These are phyloP conservation scores for Epizoanthus stellaris DNA, from an alignment of 92 coral and sea anemone genomes.

Conservation along the genomic window DNA sequence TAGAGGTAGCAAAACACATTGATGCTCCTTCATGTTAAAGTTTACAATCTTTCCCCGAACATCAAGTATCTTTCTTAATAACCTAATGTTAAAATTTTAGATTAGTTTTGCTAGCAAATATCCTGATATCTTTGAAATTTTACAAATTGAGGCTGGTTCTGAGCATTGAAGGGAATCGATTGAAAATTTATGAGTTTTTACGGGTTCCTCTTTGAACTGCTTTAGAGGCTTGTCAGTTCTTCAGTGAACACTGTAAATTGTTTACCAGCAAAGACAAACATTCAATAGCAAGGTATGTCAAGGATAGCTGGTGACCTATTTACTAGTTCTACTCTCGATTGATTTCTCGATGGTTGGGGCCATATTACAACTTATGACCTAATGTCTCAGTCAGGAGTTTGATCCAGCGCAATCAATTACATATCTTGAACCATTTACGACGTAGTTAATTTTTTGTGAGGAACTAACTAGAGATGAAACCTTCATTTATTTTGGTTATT, in stretches of 20 bases:
- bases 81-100: too few species aligned
- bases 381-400: constrained; percentile 1
- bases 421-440: background rate
- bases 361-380: constrained; percentile 6
- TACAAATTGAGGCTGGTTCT: too few species aligned
- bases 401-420: background rate
- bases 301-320: constrained; percentile 8
- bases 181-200: constrained; percentile 12
- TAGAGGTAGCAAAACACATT: too few species aligned
- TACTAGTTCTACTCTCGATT: background rate
- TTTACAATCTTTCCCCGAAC: too few species aligned
- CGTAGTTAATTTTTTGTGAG: background rate
- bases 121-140: too few species aligned
- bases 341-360: background rate
- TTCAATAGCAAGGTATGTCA: background rate
- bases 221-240: background rate
- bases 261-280: constrained; percentile 3
- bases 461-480: background rate
- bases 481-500: background rate
- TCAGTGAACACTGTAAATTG: constrained; percentile 4
- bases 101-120: too few species aligned
- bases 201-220: background rate
- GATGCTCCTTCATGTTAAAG: too few species aligned
- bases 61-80: too few species aligned
- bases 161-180: background rate